phyloP scores from a whole-genome alignment of 2,797 vertebrate species.

The Pseudochirops corinnae region DNA sequence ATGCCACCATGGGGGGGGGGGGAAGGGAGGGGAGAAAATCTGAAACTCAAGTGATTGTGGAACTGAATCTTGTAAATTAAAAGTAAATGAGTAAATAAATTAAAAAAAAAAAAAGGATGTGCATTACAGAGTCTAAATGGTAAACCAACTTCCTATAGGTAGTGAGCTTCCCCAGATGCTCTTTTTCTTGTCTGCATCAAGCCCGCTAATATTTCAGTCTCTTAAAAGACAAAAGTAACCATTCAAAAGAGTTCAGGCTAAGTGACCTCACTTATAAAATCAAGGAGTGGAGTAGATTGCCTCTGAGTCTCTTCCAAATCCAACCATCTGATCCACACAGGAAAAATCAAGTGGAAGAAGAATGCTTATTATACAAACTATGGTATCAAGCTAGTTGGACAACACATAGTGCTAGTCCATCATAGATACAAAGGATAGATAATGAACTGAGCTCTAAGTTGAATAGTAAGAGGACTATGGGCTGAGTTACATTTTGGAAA shows the following conservation, averaged over 20 bases:
- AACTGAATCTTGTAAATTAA: too few relatives aligned
- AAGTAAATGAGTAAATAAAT: too few relatives aligned
- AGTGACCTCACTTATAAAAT: neutral
- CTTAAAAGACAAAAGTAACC: neutral
- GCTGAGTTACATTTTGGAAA: neutral
- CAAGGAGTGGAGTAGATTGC: neutral
- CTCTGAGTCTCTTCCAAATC: neutral
- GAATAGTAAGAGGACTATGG: neutral
- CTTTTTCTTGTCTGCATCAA: neutral
- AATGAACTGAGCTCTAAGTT: neutral
- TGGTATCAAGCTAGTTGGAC: neutral
- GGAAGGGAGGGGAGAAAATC: too few relatives aligned
- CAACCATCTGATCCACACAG: neutral
- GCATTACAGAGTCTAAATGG: neutral
- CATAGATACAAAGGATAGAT: neutral
- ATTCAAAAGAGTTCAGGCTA: neutral
- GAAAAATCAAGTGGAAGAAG: neutral
- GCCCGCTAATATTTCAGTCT: neutral
- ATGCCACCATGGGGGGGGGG: too few relatives aligned
- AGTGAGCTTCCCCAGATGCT: neutral
- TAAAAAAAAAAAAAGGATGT: too few relatives aligned
- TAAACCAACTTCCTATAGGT: neutral
- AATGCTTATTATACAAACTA: neutral
- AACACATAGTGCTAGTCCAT: neutral
- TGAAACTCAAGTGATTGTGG: too few relatives aligned